These are phyloP conservation scores for Daphoenositta chrysoptera DNA, from an alignment of 2,113 vertebrate genomes.

Conservation along the genomic window DNA sequence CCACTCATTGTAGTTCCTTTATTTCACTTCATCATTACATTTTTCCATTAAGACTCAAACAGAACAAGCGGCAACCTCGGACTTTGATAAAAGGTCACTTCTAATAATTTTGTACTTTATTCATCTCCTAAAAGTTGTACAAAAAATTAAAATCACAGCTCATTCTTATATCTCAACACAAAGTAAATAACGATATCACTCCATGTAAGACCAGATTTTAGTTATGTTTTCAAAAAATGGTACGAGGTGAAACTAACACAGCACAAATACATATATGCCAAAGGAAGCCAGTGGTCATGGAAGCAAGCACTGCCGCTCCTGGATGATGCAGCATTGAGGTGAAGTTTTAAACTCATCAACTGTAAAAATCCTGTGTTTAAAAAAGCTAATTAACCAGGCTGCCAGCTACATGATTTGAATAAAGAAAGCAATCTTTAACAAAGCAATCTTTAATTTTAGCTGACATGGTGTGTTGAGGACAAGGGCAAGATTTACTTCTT, in stretches of 20 bases:
- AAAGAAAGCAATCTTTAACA: background rate
- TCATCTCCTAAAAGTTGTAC: background rate
- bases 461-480: background rate
- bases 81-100: background rate
- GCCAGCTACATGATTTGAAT: background rate
- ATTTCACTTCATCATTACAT: background rate
- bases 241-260: background rate
- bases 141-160: background rate
- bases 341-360: background rate
- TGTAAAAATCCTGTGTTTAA: background rate
- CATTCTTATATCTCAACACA: background rate
- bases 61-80: background rate
- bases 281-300: background rate
- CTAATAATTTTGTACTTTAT: background rate
- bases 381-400: background rate
- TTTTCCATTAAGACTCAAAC: background rate
- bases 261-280: background rate
- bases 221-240: background rate
- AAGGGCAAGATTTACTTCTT: background rate
- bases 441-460: background rate
- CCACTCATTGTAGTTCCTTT: background rate
- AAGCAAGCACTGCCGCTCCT: background rate
- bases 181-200: background rate
- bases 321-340: background rate
- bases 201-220: background rate